Conservation (phyloP, 2,797 vertebrate genomes). For the Orientallactaga sibirica region DNA sequence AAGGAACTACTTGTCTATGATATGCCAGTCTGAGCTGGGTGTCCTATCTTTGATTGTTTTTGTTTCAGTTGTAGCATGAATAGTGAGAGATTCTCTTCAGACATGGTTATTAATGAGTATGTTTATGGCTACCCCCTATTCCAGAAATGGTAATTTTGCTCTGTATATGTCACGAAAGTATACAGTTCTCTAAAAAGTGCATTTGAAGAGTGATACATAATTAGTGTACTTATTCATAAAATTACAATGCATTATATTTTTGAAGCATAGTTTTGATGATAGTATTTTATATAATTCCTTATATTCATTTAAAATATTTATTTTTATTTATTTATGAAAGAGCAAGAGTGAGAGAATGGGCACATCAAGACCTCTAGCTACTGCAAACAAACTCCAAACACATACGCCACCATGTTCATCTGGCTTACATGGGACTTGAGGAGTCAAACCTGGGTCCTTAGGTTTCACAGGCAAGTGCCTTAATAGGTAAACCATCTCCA, state of each 20-base stretch:
- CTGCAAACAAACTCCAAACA: no score
- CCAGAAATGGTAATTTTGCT: constrained; percentile 58
- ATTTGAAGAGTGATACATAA: constrained; percentile 49
- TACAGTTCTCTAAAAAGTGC: constrained; percentile 15
- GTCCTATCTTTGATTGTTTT: neutral
- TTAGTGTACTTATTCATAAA: neutral
- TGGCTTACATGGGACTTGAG: no score
- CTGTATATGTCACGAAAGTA: constrained; percentile 42
- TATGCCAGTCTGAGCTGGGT: neutral
- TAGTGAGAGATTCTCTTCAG: constrained; percentile 29
- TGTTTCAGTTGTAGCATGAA: constrained; percentile 14
- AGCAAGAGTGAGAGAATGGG: no score
- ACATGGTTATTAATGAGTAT: constrained; percentile 38
- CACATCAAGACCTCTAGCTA: no score
- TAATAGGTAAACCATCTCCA: no score
- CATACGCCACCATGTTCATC: no score
- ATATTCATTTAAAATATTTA: no score
- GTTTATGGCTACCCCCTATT: constrained; percentile 17
- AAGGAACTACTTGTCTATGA: neutral
- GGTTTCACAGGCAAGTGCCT: no score
- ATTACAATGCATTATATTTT: neutral
- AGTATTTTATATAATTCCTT: no score
- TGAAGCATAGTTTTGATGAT: neutral
- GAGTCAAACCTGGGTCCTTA: no score
- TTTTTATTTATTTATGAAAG: no score